A percentile compares a stretch with the other conserved stretches of the same genome.
phyloP scores from a whole-genome alignment of 2,888 invertebrate genomes.

The Ephialtes manifestator region DNA sequence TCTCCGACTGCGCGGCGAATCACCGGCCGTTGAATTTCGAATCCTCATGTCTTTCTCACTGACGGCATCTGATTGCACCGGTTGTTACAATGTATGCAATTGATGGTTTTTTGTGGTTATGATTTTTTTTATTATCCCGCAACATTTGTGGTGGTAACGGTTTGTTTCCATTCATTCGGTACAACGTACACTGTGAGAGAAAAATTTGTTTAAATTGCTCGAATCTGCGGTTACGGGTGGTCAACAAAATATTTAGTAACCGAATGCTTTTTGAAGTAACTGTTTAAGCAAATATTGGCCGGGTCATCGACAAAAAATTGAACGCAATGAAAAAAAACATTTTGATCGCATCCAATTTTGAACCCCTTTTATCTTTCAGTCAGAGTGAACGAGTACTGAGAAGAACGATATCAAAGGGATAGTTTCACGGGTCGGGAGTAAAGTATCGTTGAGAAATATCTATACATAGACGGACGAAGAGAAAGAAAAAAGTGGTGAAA shows the following conservation, averaged over 20 bases:
- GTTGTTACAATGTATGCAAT: background rate
- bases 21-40: conserved; percentile 4
- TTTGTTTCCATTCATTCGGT: background rate
- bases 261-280: background rate
- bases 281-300: too few species aligned
- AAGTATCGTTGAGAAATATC: conserved; percentile 52
- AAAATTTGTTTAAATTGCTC: too few species aligned
- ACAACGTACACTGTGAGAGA: background rate
- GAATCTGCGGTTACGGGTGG: too few species aligned
- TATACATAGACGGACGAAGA: conserved; percentile 29
- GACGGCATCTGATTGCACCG: background rate
- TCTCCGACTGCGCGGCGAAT: conserved; percentile 61
- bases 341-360: background rate
- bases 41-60: background rate
- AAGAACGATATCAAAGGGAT: conserved; percentile 35
- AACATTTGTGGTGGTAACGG: background rate
- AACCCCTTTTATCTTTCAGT: conserved; percentile 38
- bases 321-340: too few species aligned
- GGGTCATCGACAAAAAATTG: too few species aligned
- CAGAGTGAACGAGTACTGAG: conserved; percentile 13
- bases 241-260: too few species aligned
- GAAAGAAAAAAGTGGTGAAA: conserved; percentile 51
- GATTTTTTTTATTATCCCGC: too few species aligned
- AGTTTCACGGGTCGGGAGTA: conserved; percentile 10
- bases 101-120: conserved; percentile 7